These are phyloP conservation scores for Sula dactylatra DNA, from an alignment of 2,113 vertebrate genomes.

Conservation along the genomic window DNA sequence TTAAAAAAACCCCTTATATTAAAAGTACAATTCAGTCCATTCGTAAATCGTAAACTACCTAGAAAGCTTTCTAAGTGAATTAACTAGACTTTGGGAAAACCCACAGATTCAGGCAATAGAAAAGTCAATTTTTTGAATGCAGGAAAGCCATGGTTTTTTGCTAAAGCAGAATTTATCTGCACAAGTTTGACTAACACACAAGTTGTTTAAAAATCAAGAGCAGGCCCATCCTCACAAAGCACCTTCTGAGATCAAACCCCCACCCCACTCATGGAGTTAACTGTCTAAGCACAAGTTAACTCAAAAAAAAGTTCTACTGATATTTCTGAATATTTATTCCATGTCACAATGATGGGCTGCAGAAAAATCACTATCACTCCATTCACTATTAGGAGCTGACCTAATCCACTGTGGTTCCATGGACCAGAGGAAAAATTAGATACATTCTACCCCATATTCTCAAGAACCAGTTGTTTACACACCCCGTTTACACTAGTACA, in stretches of 20 bases:
- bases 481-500: neutral
- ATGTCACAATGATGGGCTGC: rapidly evolving
- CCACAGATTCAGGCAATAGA: neutral
- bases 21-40: neutral
- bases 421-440: neutral
- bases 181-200: neutral
- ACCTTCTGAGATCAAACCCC: neutral
- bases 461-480: neutral
- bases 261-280: neutral
- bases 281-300: neutral
- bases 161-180: neutral
- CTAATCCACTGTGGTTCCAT: neutral
- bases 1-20: neutral
- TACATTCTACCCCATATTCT: neutral
- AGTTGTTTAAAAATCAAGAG: neutral
- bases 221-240: neutral
- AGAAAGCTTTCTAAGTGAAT: neutral
- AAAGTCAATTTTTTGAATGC: neutral
- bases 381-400: neutral
- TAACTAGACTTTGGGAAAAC: neutral
- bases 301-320: neutral
- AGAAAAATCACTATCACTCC: neutral
- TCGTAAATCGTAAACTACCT: neutral
- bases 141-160: neutral
- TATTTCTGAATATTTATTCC: neutral